A percentile compares a stretch with the other conserved stretches of the same genome.
Conservation (phyloP, 2,888 invertebrate genomes). For the Ophion costatus region DNA sequence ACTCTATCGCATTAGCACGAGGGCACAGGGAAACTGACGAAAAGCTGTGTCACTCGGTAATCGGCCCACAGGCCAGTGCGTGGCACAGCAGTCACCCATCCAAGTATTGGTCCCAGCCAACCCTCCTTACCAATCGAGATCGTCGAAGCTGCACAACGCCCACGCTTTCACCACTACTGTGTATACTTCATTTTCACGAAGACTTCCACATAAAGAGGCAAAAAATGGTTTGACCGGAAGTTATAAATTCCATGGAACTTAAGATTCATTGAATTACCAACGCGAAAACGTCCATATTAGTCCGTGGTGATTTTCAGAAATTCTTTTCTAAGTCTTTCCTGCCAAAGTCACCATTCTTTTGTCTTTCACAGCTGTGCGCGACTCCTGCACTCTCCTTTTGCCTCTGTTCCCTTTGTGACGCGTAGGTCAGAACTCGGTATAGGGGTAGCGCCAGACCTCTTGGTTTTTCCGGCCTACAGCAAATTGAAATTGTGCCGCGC, state of each 20-base stretch:
- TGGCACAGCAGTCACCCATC: neutral
- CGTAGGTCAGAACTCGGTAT: conserved; percentile 40
- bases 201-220: neutral
- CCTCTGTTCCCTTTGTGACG: conserved; percentile 20
- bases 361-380: neutral
- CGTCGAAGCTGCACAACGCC: too few relatives aligned
- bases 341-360: neutral
- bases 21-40: neutral
- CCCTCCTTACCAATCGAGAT: neutral
- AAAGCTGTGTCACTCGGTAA: neutral
- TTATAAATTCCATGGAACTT: neutral
- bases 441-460: neutral
- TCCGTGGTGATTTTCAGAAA: neutral
- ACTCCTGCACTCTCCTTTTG: neutral
- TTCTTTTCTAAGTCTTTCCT: neutral
- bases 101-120: neutral
- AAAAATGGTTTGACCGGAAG: neutral
- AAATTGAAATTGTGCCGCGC: neutral
- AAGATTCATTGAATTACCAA: neutral
- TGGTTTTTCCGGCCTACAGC: conserved; percentile 36
- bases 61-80: neutral
- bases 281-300: neutral
- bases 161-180: too few relatives aligned
- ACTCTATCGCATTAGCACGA: neutral
- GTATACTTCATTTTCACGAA: neutral